Base-by-base conservation (phyloP, 2,888 invertebrate genomes). In the Anthophora plumipes region DNA sequence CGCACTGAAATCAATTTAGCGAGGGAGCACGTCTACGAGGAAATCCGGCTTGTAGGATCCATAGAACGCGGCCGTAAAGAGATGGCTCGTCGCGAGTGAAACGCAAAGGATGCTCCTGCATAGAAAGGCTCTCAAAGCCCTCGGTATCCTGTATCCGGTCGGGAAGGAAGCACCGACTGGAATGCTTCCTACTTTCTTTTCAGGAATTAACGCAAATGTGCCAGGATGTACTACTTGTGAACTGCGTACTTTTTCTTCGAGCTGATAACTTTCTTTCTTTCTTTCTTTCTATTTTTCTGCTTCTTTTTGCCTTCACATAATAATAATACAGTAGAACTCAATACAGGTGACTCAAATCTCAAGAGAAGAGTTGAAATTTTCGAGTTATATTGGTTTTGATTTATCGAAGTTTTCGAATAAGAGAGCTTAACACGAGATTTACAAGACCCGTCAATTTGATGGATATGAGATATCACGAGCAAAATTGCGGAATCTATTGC, bases 21-120 rank as follows among this genome's bases (percentile, higher is more conserved):
- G 82, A 83, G 80, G 83, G 73, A 60, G 80, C 74, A 74, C 75
- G 88, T 86, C 89, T 86, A 79, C 77, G 64, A 90, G 92, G 92
- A 92, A 92, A 92, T 92, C 92, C 92, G 91, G 88, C 81, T 89
- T 85, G 88, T 87, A 88, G 88, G 90, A 91, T 92, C 91, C 89
- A 89, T 91, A 90, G 91, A 91, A 91, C 88, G 88, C 83, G 87
- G 83, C 80, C 85, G 90, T 91, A 91, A 92, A 92, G 91, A 89
- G 81, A 78, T n/a, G n/a, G n/a, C 20, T 61, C 61, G 70, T 67
- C 31, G 50, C 61, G 66, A 73, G 71, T 63, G 78, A 69, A 64
- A 80, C 75, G 76, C 57, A 76, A 75, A 86, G 84, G 80, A 80
- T 73, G 80, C 63, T 83, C 55, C 64, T 78, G 69, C 63, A 64